phyloP scores from a whole-genome alignment of 2,113 vertebrate species.

The Burhinus oedicnemus region DNA sequence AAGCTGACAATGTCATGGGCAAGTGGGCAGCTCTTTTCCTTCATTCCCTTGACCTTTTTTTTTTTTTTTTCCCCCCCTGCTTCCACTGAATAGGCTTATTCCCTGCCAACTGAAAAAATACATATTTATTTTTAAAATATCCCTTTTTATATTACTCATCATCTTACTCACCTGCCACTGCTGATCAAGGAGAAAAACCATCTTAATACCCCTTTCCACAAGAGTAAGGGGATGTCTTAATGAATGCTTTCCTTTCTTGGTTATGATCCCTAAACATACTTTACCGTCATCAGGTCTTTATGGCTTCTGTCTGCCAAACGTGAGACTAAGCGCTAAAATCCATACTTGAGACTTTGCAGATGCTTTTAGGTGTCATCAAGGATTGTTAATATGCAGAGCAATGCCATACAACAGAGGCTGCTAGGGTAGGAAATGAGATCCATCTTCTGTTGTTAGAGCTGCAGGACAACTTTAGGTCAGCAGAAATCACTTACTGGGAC shows the following conservation, averaged over 20 bases:
- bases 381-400: slow-evolving; percentile 15
- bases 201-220: not conserved
- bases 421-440: not conserved
- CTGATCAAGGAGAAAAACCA: not conserved
- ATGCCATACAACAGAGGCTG: not conserved
- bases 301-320: not conserved
- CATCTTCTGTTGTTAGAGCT: not conserved
- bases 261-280: not conserved
- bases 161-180: not conserved
- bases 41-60: not conserved
- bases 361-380: slow-evolving; percentile 44
- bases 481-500: not conserved
- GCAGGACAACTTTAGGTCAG: not conserved
- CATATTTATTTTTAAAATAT: not conserved
- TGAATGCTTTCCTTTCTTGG: not conserved
- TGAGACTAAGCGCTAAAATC: slow-evolving; percentile 13
- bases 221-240: not conserved
- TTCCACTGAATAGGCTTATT: not conserved
- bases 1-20: slow-evolving; percentile 21
- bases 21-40: not conserved
- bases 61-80: not conserved
- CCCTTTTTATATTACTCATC: not conserved
- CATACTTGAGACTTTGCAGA: slow-evolving; percentile 1
- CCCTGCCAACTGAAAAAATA: not conserved
- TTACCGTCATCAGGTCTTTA: not conserved